These are phyloP conservation scores for Ardeotis arabs DNA, from an alignment of 2,113 vertebrate species.

Conservation along the genomic window DNA sequence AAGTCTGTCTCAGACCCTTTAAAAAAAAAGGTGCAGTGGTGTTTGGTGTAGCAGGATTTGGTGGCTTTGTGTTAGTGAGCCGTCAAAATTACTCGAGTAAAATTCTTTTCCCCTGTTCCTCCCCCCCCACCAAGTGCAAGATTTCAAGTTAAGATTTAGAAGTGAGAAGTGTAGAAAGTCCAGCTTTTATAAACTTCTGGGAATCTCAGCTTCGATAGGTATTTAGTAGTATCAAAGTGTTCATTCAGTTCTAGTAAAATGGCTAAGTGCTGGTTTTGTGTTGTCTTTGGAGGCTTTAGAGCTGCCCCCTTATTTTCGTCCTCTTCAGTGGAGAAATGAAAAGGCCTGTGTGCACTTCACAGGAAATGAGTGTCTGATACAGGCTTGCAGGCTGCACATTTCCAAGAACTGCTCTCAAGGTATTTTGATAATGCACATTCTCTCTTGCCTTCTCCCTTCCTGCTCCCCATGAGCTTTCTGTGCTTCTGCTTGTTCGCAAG, in stretches of 20 bases:
- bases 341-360: slow-evolving; percentile 54
- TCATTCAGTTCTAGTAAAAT: background rate
- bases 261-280: background rate
- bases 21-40: background rate
- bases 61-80: background rate
- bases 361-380: slow-evolving; percentile 70
- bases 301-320: slow-evolving; percentile 35
- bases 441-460: slow-evolving; percentile 60
- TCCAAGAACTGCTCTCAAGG: slow-evolving; percentile 72
- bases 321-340: slow-evolving; percentile 52
- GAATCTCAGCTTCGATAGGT: background rate
- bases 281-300: slow-evolving; percentile 9
- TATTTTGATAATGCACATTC: slow-evolving; percentile 71
- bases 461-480: slow-evolving; percentile 14
- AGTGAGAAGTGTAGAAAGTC: background rate
- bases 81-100: background rate
- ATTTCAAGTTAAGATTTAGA: slow-evolving; percentile 33
- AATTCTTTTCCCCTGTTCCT: background rate
- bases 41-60: slow-evolving; percentile 1
- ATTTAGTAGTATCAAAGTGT: background rate
- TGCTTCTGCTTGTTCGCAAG: background rate
- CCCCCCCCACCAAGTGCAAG: background rate
- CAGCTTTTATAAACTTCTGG: background rate
- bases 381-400: slow-evolving; percentile 62
- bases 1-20: background rate